Conservation (phyloP, 1,140 invertebrate species). For the Bombus difficillimus region DNA sequence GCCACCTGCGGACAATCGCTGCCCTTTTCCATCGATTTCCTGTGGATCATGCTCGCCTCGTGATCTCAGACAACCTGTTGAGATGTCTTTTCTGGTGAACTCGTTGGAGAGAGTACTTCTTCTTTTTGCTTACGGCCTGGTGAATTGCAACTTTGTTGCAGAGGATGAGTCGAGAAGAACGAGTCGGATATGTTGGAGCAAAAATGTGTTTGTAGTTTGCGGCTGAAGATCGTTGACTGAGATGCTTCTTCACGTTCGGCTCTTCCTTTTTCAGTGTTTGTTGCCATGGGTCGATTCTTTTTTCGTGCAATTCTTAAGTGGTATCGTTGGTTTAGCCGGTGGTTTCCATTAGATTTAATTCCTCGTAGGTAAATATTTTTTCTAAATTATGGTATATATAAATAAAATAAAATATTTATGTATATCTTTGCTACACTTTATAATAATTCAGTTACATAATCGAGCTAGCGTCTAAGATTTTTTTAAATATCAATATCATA, state of each 20-base stretch:
- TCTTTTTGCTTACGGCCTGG: neutral
- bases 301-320: neutral
- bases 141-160: conserved; percentile 19
- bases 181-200: too few relatives aligned
- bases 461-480: too few relatives aligned
- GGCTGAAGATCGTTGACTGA: neutral
- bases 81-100: neutral
- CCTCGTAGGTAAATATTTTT: too few relatives aligned
- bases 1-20: conserved; percentile 40
- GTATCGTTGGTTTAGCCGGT: neutral
- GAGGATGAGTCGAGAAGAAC: neutral
- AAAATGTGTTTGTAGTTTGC: conserved; percentile 1
- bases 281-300: neutral
- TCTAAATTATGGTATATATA: too few relatives aligned
- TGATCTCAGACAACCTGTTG: neutral
- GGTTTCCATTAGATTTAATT: too few relatives aligned
- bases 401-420: too few relatives aligned
- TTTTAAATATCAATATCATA: too few relatives aligned
- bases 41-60: neutral
- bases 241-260: neutral
- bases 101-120: neutral
- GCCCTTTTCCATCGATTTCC: conserved; percentile 11
- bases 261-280: neutral
- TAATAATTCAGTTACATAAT: too few relatives aligned
- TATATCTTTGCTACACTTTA: too few relatives aligned